A percentile compares a stretch with the other conserved stretches of the same genome.
phyloP scores from a whole-genome alignment of 2,113 vertebrate species.

The Eupsittula cactorum region DNA sequence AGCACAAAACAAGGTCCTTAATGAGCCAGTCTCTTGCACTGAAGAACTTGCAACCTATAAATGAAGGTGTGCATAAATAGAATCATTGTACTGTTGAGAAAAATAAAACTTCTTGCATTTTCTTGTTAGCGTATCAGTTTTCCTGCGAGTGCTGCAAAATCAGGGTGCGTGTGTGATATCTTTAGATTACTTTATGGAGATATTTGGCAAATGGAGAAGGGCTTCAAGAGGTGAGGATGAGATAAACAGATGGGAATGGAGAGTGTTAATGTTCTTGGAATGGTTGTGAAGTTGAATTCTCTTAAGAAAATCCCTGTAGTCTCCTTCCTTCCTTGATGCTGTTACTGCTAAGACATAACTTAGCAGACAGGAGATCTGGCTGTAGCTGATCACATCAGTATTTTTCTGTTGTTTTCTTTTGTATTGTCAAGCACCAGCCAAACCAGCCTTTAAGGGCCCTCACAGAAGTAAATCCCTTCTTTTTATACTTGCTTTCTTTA shows the following conservation, averaged over 20 bases:
- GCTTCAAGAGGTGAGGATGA: not conserved
- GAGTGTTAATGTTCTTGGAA: not conserved
- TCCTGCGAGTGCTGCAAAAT: not conserved
- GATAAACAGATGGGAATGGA: not conserved
- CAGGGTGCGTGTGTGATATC: not conserved
- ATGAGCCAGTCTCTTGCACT: not conserved
- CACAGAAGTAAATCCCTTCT: not conserved
- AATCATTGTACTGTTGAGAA: not conserved
- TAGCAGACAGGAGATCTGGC: not conserved
- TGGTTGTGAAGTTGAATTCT: not conserved
- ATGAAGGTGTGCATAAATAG: not conserved
- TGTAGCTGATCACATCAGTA: not conserved
- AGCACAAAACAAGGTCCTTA: not conserved
- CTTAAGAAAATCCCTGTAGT: not conserved
- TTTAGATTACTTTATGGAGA: not conserved
- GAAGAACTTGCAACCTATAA: not conserved
- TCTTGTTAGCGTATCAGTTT: not conserved
- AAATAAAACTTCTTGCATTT: not conserved
- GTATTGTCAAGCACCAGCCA: not conserved
- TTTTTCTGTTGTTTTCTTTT: not conserved
- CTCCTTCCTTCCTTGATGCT: not conserved
- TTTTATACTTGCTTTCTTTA: not conserved
- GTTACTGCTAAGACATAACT: not conserved
- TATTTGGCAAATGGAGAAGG: not conserved
- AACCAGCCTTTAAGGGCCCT: not conserved